Base-by-base conservation (phyloP, 92 coral and sea anemone species). In the Virgularia gustaviana region DNA sequence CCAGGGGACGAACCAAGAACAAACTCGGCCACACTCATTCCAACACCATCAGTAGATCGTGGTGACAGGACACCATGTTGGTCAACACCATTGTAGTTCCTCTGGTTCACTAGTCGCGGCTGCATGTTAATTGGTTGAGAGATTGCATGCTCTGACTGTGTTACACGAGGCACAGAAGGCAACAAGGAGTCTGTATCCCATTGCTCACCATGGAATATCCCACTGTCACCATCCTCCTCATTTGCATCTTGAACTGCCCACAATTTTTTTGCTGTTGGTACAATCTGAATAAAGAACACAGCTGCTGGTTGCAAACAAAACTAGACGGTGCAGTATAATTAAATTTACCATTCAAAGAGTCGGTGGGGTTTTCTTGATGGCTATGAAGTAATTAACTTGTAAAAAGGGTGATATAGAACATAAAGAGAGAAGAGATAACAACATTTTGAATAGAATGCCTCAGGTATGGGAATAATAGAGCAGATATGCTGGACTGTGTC, bases 91-190 rank as follows among this genome's bases (percentile, higher is more conserved):
- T 83, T 89, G 56, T 89, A 92, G 57, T 65, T 82, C 47, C 90
- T 89, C 2, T 83, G 81, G 73, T 89, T 92, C 55, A 83, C 87
- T n/a, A 96, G 87, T 25, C 96, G 87, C n/a, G n/a, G n/a, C 83
- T 87, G 94, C 15, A 92, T 95, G 94, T 89, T 92, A 83, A 92
- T 92, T 53, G 98, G 98, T 75, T 92, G 96, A 0, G 98, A 92
- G 22, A 92, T 88, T 15, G 98, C 98, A 83, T 92, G 98, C 70
- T 92, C 98, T n/a, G 98, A 92, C 70, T 88, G 96, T 38, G 91
- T 79, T 62, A 92, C 65, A 20, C 88, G 96, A 16, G 98, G 98
- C 3, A 92, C 96, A 3, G 98, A 92, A 11, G 96, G 98, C 0
- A 90, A 89, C 95, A 95, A 89, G 0, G 94, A 84, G 47, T 89